phyloP scores from a whole-genome alignment of 2,113 vertebrate species.

The human region GRCh38 chr15:51228501-51229000 shows the following conservation, averaged over 20 bases:
- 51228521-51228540: neutral
- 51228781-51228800: neutral
- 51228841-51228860: neutral
- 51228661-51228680: neutral
- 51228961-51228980: neutral
- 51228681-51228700: neutral
- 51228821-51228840: neutral
- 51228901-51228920: neutral
- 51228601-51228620: neutral
- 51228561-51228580: neutral
- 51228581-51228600: neutral
- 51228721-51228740: neutral
- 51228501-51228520: neutral
- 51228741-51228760: conserved; percentile 2
- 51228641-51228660: neutral
- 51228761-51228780: neutral
- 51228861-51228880: neutral
- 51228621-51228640: neutral
- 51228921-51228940: neutral
- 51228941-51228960: neutral
- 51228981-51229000: neutral
- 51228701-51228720: neutral
- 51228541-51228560: neutral
- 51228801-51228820: neutral
- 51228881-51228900: neutral